Conservation (phyloP, 2,113 vertebrate genomes). For the Nycticorax nycticorax region DNA sequence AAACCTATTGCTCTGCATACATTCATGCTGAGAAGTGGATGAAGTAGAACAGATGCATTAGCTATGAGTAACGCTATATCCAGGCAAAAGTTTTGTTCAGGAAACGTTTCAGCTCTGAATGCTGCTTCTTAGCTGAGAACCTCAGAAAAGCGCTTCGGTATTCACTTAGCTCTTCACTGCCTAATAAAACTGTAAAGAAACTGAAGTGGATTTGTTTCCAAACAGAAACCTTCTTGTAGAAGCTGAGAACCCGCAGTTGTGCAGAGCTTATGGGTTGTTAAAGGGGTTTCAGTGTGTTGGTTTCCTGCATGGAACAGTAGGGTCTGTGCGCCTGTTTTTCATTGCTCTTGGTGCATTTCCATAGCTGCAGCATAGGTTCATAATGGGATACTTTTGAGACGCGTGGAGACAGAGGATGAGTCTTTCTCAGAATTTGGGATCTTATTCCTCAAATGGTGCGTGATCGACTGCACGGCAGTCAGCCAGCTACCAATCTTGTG, state of each 20-base stretch:
- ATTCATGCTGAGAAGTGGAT: not conserved
- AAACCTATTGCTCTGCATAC: not conserved
- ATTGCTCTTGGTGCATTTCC: not conserved
- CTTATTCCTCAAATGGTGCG: not conserved
- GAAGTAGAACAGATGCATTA: slow-evolving; percentile 4
- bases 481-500: not conserved
- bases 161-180: not conserved
- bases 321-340: not conserved
- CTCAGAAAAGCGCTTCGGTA: not conserved
- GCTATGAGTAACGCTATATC: not conserved
- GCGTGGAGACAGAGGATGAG: not conserved
- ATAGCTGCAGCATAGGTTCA: not conserved
- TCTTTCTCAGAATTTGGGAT: not conserved
- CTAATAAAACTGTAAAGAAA: too few relatives aligned
- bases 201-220: not conserved
- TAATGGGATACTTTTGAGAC: not conserved
- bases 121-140: not conserved
- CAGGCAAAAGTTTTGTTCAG: not conserved
- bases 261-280: not conserved
- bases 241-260: not conserved
- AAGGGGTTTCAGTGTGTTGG: not conserved
- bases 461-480: rapidly evolving
- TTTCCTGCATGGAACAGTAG: not conserved
- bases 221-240: not conserved
- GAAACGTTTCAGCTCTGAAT: not conserved